phyloP scores from a whole-genome alignment of 92 coral and sea anemone species.

The Bergia puertoricense region DNA sequence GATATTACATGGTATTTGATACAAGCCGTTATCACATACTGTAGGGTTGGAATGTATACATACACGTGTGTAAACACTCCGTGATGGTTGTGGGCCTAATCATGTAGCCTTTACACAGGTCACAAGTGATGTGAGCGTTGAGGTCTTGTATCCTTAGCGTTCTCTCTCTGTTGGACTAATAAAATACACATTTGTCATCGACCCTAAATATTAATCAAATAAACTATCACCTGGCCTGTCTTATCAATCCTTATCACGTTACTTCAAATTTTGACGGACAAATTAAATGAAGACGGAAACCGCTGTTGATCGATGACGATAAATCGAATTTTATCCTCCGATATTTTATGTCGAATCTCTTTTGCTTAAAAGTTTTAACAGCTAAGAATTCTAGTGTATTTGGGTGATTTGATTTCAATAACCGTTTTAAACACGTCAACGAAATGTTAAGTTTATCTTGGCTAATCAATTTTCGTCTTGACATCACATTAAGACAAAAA shows the following conservation, averaged over 20 bases:
- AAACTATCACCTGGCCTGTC: conserved; percentile 14
- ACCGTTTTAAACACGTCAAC: background rate
- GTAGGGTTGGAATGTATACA: conserved; percentile 50
- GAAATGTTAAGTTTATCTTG: background rate
- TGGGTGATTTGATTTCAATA: background rate
- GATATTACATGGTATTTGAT: conserved; percentile 11
- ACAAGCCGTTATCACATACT: conserved; percentile 36
- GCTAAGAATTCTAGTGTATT: background rate
- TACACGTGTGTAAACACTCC: conserved; percentile 88
- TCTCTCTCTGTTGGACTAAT: conserved; percentile 83
- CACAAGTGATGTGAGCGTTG: conserved; percentile 75
- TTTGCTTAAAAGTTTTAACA: background rate
- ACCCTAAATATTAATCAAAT: conserved; percentile 7
- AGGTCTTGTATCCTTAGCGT: conserved; percentile 63
- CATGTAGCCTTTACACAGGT: conserved; percentile 82
- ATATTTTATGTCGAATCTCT: background rate
- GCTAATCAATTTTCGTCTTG: conserved; percentile 21
- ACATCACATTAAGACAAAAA: conserved; percentile 14
- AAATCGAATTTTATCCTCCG: conserved; percentile 28
- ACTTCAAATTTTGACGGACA: conserved; percentile 33
- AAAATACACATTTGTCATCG: conserved; percentile 61
- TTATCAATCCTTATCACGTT: conserved; percentile 5
- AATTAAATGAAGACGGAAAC: conserved; percentile 26
- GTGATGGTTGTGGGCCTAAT: conserved; percentile 83
- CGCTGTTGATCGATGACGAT: conserved; percentile 36